Percentiles rank a stretch among this genome's conserved stretches.
Evolutionary conservation across 1,140 invertebrate genomes (phyloP).

Genomic region (Musca domestica): DNA sequence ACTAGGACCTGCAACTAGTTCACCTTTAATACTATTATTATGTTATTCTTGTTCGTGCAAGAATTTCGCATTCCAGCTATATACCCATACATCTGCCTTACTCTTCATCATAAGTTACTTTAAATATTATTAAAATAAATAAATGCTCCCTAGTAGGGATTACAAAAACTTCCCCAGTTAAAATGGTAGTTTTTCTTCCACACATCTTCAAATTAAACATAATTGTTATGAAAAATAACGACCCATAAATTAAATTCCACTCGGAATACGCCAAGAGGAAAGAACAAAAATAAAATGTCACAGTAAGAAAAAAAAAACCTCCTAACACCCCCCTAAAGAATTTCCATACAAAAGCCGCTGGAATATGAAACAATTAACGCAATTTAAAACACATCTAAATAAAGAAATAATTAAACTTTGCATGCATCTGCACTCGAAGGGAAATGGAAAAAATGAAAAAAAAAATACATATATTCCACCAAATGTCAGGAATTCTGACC

Average conservation of each 20-base stretch:
- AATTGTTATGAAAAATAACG: background rate
- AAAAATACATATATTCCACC: background rate
- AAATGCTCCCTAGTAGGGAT: too few species aligned
- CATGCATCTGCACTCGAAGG: background rate
- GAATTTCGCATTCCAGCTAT: too few species aligned
- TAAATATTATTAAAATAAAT: too few species aligned
- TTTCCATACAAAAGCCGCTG: background rate
- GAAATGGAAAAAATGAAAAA: background rate
- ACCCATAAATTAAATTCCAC: background rate
- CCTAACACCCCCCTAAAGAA: too few species aligned
- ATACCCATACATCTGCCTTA: too few species aligned
- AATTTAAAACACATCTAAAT: constrained; percentile 20
- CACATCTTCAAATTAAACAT: background rate
- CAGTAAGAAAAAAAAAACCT: background rate
- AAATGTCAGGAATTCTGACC: background rate
- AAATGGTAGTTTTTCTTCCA: too few species aligned
- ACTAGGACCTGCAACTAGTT: too few species aligned
- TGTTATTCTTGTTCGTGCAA: too few species aligned
- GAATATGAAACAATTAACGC: constrained; percentile 16
- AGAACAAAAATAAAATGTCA: background rate
- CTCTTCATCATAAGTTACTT: too few species aligned
- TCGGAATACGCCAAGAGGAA: background rate
- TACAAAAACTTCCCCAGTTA: too few species aligned
- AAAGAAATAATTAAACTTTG: constrained; percentile 19
- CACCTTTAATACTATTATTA: too few species aligned